Percentiles rank a stretch among this genome's conserved stretches.
Conservation (phyloP, 1,140 invertebrate genomes). For the Ephestia elutella region DNA sequence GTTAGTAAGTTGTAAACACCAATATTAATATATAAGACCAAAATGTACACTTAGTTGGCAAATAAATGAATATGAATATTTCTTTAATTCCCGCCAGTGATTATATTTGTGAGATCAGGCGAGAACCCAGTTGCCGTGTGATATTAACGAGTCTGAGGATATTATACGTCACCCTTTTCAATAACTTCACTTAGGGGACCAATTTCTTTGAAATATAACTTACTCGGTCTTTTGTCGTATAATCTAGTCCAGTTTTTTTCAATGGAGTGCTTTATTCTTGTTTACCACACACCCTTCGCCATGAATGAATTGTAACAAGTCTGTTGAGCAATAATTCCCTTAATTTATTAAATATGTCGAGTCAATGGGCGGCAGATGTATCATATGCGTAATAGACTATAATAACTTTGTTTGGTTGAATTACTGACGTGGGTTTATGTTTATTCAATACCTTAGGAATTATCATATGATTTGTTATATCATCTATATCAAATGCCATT, state of each 20-base stretch:
- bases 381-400: conserved; percentile 14
- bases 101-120: not conserved
- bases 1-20: too few relatives aligned
- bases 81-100: not conserved
- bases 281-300: conserved; percentile 49
- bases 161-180: conserved; percentile 1
- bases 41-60: too few relatives aligned
- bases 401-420: conserved; percentile 4
- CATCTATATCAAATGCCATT: too few relatives aligned
- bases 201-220: not conserved
- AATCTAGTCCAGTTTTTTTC: conserved; percentile 46
- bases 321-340: conserved; percentile 27
- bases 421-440: not conserved
- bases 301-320: conserved; percentile 26
- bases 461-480: too few relatives aligned
- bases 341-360: conserved; percentile 33
- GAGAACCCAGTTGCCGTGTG: not conserved
- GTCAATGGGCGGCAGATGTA: conserved; percentile 31
- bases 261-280: conserved; percentile 38
- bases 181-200: conserved; percentile 14
- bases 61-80: too few relatives aligned
- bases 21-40: too few relatives aligned
- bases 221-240: conserved; percentile 23
- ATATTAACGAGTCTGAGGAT: not conserved
- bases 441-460: not conserved